Percentiles rank a stretch among this genome's conserved stretches.
phyloP scores from a whole-genome alignment of 2,113 vertebrate species.

The Charadrius vociferus region DNA sequence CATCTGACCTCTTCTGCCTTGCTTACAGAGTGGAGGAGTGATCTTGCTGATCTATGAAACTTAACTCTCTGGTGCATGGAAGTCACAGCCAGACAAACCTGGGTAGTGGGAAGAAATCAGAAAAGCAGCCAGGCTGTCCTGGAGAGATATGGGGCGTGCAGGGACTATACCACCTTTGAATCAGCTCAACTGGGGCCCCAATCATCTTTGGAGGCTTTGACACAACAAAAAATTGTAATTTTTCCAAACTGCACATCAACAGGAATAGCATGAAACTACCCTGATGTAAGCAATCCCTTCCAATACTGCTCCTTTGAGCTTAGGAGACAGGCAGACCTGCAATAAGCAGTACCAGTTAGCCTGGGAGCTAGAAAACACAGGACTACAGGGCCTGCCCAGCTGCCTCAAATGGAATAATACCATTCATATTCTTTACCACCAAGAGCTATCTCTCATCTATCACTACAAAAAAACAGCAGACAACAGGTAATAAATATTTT shows the following conservation, averaged over 20 bases:
- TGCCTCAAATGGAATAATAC: background rate
- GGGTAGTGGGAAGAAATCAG: background rate
- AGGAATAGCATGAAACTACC: background rate
- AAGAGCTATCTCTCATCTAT: background rate
- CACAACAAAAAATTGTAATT: background rate
- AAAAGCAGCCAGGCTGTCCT: background rate
- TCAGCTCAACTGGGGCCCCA: background rate
- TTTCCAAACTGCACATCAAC: background rate
- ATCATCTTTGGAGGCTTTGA: background rate
- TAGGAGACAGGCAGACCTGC: background rate
- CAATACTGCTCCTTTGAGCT: background rate
- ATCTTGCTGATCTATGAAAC: background rate
- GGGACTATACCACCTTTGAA: background rate
- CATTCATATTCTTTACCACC: background rate
- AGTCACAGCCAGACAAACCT: background rate
- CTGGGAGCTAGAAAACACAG: background rate
- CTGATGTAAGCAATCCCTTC: background rate
- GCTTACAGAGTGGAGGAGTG: background rate
- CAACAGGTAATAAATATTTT: background rate
- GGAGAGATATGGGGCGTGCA: background rate
- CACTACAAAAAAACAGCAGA: background rate
- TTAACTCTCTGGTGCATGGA: background rate
- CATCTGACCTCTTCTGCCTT: background rate
- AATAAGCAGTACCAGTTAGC: background rate
- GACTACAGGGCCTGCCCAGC: background rate